These are phyloP conservation scores for Crypturellus undulatus DNA, from an alignment of 2,113 vertebrate species.

Conservation along the genomic window DNA sequence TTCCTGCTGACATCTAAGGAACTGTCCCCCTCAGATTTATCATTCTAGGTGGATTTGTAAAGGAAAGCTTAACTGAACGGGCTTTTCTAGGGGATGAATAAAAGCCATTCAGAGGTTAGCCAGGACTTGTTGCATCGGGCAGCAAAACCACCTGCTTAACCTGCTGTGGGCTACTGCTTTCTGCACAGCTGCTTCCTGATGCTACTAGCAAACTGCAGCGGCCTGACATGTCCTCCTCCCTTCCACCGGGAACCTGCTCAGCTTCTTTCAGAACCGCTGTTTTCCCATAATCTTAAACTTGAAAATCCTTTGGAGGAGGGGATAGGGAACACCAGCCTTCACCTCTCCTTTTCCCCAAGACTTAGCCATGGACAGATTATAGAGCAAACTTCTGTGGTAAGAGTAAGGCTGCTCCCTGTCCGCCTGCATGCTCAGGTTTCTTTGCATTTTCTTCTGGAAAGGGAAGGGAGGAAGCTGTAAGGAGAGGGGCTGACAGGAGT, in stretches of 20 bases:
- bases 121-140: neutral
- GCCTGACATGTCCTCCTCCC: neutral
- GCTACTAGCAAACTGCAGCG: neutral
- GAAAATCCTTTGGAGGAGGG: neutral
- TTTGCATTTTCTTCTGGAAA: neutral
- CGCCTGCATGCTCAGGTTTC: neutral
- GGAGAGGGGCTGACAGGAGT: neutral
- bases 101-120: neutral
- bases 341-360: neutral
- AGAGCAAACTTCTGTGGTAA: neutral
- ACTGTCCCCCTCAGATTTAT: slow-evolving; percentile 62
- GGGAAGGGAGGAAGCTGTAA: neutral
- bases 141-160: neutral
- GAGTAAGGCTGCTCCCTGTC: neutral
- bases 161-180: neutral
- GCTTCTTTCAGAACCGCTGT: neutral
- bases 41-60: slow-evolving; percentile 61
- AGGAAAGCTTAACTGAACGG: slow-evolving; percentile 54
- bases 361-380: neutral
- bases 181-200: neutral
- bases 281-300: neutral
- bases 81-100: slow-evolving; percentile 5
- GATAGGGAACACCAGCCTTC: neutral
- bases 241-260: neutral
- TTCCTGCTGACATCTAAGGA: slow-evolving; percentile 60